Percentiles rank a stretch among this genome's conserved stretches.
phyloP scores from a whole-genome alignment of 1,140 invertebrate species.

The Drosophila teissieri region DNA sequence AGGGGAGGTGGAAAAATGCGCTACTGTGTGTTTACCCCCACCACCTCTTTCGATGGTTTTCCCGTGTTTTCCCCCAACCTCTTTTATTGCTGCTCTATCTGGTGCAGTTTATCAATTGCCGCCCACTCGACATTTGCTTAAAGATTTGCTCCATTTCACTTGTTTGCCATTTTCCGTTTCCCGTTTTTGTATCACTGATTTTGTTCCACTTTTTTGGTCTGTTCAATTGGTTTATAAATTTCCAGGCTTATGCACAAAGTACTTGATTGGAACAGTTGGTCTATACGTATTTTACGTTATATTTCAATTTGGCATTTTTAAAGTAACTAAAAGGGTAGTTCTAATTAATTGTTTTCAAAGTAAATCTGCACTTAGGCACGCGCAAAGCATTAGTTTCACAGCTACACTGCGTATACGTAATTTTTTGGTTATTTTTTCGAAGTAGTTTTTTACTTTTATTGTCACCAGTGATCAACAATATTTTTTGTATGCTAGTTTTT shows the following conservation, averaged over 20 bases:
- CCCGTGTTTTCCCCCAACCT: neutral
- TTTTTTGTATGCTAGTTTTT: no score
- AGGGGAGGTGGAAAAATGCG: constrained; percentile 13
- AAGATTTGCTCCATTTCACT: constrained; percentile 70
- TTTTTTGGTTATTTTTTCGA: neutral
- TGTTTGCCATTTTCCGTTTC: constrained; percentile 38
- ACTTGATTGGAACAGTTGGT: neutral
- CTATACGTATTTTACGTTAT: neutral
- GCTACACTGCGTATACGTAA: neutral
- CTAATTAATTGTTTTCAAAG: neutral
- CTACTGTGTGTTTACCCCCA: constrained; percentile 14
- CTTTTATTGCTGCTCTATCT: constrained; percentile 38
- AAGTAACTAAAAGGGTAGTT: neutral
- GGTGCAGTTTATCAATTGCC: constrained; percentile 66
- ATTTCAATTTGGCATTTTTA: neutral
- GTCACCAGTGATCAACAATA: neutral
- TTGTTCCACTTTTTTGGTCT: constrained; percentile 22
- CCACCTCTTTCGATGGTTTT: neutral
- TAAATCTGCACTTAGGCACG: neutral
- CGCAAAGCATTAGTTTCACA: neutral
- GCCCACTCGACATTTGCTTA: constrained; percentile 41
- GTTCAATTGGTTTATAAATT: constrained; percentile 1
- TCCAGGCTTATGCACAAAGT: neutral
- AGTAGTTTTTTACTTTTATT: no score
- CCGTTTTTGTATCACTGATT: constrained; percentile 19